Conservation (phyloP, 2,888 invertebrate genomes). For the Isotomurus palustris region DNA sequence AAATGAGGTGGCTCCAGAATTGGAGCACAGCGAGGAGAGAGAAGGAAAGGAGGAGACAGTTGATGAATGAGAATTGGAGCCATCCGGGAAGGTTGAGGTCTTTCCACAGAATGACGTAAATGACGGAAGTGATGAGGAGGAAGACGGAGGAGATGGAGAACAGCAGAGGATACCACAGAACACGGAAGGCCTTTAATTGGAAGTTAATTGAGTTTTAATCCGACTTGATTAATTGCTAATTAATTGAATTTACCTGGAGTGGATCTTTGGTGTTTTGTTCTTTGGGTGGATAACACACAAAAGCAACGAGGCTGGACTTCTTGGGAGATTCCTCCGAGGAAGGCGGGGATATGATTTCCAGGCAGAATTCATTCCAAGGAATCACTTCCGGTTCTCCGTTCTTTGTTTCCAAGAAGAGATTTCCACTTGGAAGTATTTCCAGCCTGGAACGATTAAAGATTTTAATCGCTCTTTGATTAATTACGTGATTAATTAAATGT, state of each 20-base stretch:
- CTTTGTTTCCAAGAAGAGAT: background rate
- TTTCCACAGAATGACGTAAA: constrained; percentile 28
- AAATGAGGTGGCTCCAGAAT: constrained; percentile 27
- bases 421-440: too few species aligned
- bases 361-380: constrained; percentile 5
- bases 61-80: constrained; percentile 31
- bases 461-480: too few species aligned
- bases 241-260: background rate
- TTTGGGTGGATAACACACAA: background rate
- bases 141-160: constrained; percentile 29
- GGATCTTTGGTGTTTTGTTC: background rate
- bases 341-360: constrained; percentile 2
- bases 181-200: too few species aligned
- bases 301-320: background rate
- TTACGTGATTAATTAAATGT: background rate
- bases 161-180: constrained; percentile 14
- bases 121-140: constrained; percentile 27
- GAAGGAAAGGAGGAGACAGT: constrained; percentile 28
- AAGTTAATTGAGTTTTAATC: background rate
- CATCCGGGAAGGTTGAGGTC: constrained; percentile 35
- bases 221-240: background rate
- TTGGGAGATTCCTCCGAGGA: background rate
- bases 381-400: background rate
- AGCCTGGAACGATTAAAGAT: too few species aligned
- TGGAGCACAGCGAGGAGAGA: constrained; percentile 24